Percentiles rank a stretch among this genome's conserved stretches.
Evolutionary conservation across 2,888 invertebrate species (phyloP).

Genomic region (Heliconius cydno): DNA sequence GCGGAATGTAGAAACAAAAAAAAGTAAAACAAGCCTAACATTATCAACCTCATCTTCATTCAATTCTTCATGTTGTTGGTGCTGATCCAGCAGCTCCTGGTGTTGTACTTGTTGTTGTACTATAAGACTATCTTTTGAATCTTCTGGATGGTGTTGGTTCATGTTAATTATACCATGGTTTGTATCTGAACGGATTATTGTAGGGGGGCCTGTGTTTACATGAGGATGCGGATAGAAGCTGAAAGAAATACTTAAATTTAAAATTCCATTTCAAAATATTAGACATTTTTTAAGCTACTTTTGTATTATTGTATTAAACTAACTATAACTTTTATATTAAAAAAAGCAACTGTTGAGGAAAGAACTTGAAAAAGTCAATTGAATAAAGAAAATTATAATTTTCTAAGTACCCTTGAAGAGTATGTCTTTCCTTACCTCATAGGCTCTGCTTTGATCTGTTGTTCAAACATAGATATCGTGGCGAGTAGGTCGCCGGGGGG

Average conservation of each 20-base stretch:
- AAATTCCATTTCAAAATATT: neutral
- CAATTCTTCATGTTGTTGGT: slow-evolving; percentile 74
- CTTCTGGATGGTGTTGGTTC: slow-evolving; percentile 76
- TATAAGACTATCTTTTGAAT: slow-evolving; percentile 80
- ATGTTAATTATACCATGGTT: slow-evolving; percentile 75
- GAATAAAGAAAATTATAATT: neutral
- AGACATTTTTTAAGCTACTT: neutral
- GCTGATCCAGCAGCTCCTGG: slow-evolving; percentile 79
- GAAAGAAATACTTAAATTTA: slow-evolving; percentile 50
- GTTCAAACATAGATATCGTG: slow-evolving; percentile 87
- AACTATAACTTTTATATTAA: neutral
- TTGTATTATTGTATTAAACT: neutral
- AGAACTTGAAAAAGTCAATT: neutral
- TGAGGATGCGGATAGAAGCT: slow-evolving; percentile 81
- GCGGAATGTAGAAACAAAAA: neutral
- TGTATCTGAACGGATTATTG: slow-evolving; percentile 76
- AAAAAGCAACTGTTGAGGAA: neutral
- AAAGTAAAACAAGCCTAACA: slow-evolving; percentile 44
- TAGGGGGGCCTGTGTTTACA: slow-evolving; percentile 75
- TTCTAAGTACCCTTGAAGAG: neutral
- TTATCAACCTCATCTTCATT: slow-evolving; percentile 77
- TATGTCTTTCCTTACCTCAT: slow-evolving; percentile 78
- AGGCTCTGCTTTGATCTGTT: slow-evolving; percentile 88
- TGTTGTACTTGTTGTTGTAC: slow-evolving; percentile 79
- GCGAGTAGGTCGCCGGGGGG: slow-evolving; percentile 85